Percentiles rank a stretch among this genome's conserved stretches.
Conservation (phyloP, 2,797 vertebrate genomes). For the Semaprochilodus insignis region DNA sequence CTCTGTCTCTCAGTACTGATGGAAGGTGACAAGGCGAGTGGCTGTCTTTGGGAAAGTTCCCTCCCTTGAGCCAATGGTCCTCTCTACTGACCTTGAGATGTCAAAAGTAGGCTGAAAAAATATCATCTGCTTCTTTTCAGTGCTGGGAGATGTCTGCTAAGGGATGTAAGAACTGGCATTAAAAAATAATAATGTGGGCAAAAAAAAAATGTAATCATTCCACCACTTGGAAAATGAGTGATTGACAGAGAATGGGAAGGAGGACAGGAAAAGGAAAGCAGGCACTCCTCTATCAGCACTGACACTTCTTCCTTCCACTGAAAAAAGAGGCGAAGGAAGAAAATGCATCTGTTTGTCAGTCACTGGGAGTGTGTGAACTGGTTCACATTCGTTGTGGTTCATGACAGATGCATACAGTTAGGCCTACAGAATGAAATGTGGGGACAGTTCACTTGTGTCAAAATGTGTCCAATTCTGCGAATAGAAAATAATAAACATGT, state of each 20-base stretch:
- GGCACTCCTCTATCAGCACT: constrained; percentile 62
- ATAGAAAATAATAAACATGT: not conserved
- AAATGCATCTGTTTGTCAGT: constrained; percentile 59
- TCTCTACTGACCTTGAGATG: constrained; percentile 55
- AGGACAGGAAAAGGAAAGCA: constrained; percentile 57
- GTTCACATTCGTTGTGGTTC: not conserved
- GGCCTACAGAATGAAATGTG: constrained; percentile 1
- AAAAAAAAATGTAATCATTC: constrained; percentile 43
- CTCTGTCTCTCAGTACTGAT: constrained; percentile 23
- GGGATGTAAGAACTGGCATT: constrained; percentile 22
- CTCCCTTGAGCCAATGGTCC: constrained; percentile 16
- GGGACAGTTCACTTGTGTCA: not conserved
- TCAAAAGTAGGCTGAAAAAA: constrained; percentile 37
- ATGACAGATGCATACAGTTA: constrained; percentile 13
- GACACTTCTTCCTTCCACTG: constrained; percentile 45
- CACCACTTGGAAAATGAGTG: constrained; percentile 14
- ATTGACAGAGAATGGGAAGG: constrained; percentile 32
- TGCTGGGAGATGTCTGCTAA: constrained; percentile 11
- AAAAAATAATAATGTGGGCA: constrained; percentile 4
- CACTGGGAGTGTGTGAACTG: constrained; percentile 48
- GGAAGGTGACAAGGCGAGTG: constrained; percentile 50
- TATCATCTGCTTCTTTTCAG: constrained; percentile 9
- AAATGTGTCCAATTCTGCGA: not conserved
- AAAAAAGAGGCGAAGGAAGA: constrained; percentile 53
- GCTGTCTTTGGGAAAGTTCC: constrained; percentile 36